Evolutionary conservation across 2,113 vertebrate species (phyloP).

Genomic region (Chaetops frenatus): DNA sequence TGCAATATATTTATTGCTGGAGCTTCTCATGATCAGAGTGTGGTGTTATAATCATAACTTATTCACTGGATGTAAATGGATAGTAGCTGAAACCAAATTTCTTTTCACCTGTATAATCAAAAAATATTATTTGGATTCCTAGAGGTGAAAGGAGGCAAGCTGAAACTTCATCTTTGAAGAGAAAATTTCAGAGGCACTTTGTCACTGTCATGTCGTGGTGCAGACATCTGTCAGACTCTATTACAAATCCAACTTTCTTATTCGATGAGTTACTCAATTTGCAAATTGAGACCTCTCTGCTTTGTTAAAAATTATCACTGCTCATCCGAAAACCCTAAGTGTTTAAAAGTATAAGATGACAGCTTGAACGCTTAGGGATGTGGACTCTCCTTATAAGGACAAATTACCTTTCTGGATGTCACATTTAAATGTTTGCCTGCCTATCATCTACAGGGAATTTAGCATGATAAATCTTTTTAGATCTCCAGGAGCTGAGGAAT

Average conservation of each 20-base stretch:
- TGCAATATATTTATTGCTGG: constrained; percentile 8
- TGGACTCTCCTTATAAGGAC: constrained; percentile 60
- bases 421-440: constrained; percentile 64
- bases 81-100: constrained; percentile 49
- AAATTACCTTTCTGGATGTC: constrained; percentile 60
- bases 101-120: constrained; percentile 52
- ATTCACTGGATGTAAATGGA: constrained; percentile 46
- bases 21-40: neutral
- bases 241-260: constrained; percentile 60
- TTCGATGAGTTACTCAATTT: constrained; percentile 60
- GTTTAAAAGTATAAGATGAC: constrained; percentile 58
- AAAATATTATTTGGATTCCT: constrained; percentile 60
- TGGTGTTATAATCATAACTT: constrained; percentile 40
- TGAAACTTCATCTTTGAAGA: constrained; percentile 62
- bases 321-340: constrained; percentile 43
- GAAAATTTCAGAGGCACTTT: constrained; percentile 63
- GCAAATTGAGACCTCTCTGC: constrained; percentile 61
- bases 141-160: constrained; percentile 58
- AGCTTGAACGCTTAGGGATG: constrained; percentile 48
- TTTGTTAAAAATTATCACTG: constrained; percentile 61
- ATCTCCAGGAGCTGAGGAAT: constrained; percentile 30
- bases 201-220: constrained; percentile 55
- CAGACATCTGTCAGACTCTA: constrained; percentile 58
- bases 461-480: constrained; percentile 57
- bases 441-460: constrained; percentile 54